Evolutionary conservation across 2,888 invertebrate genomes (phyloP), one percentile per base, ranked within the genome.

Genomic region (Ferrisia virgata): DNA sequence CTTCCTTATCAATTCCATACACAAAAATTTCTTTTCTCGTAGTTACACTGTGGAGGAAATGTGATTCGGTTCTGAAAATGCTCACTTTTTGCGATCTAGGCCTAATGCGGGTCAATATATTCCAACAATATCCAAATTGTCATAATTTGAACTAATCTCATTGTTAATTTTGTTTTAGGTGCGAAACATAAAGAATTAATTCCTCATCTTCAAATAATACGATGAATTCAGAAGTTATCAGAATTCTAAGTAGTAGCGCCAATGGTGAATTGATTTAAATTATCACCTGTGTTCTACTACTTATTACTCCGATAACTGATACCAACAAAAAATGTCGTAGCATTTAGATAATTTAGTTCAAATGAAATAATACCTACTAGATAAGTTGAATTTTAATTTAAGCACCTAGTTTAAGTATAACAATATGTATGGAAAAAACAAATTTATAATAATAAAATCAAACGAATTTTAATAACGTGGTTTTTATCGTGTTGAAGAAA

Each of bases 201-300:
- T 11, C 13, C 28, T 13, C 31, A 6, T 9, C 33, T 15, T 47
- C n/a, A n/a, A 31, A 22, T 3, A 79, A 22, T 9, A 79, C 13
- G 79, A 39, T 47, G 33, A 9, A 28, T 33, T 36, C 25, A 13
- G 25, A 85, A 85, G 85, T 85, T 85, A 84, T 81, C 85, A 85
- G 85, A 86, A 85, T 86, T 79, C 85, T 86, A 86, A 86, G 85
- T 86, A 86, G 85, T 86, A 86, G 85, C 85, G 85, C 85, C 85
- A 85, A 85, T 85, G 85, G 85, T 86, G 85, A 86, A 85, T 85
- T 79, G 81, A 39, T 79, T 85, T 3, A 83, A 25, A 85, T 85
- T 85, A 85, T 86, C 86, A 86, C 86, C 86, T 86, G 86, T 85
- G 86, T 85, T 79, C 86, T 86, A 85, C 87, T 87, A 85, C 86